These are phyloP conservation scores for Bombus soroeensis DNA, from an alignment of 1,140 invertebrate genomes.

Conservation along the genomic window DNA sequence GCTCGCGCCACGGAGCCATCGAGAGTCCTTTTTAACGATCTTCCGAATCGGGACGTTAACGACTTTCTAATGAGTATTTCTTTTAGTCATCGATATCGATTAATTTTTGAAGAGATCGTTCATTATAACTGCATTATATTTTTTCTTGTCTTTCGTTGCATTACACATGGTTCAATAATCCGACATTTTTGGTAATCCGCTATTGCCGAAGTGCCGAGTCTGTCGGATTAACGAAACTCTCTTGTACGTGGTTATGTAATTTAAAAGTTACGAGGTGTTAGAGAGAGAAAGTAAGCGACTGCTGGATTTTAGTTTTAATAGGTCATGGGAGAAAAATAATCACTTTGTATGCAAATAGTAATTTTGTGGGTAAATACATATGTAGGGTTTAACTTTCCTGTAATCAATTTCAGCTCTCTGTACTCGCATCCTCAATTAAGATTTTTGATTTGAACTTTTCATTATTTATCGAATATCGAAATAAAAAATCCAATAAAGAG, in stretches of 20 bases:
- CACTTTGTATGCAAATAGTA: background rate
- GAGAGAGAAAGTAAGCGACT: background rate
- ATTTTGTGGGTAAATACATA: background rate
- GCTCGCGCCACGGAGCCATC: conserved; percentile 12
- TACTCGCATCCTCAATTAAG: no score
- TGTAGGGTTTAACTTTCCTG: background rate
- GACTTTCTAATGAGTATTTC: background rate
- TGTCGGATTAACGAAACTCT: background rate
- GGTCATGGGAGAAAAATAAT: background rate
- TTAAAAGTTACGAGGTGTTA: background rate
- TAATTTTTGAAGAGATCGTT: background rate
- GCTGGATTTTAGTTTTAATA: background rate
- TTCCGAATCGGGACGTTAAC: background rate
- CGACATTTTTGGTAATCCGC: background rate
- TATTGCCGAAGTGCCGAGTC: background rate
- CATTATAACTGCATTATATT: background rate
- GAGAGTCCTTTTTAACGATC: conserved; percentile 17
- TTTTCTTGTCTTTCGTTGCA: background rate
- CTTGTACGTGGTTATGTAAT: background rate
- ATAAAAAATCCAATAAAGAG: background rate
- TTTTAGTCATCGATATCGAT: background rate
- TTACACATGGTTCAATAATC: background rate
- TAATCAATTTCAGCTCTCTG: background rate
- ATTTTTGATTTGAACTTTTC: background rate
- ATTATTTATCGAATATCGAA: background rate